Evolutionary conservation across 2,113 vertebrate genomes (phyloP).

Genomic region (Salvelinus namaycush): DNA sequence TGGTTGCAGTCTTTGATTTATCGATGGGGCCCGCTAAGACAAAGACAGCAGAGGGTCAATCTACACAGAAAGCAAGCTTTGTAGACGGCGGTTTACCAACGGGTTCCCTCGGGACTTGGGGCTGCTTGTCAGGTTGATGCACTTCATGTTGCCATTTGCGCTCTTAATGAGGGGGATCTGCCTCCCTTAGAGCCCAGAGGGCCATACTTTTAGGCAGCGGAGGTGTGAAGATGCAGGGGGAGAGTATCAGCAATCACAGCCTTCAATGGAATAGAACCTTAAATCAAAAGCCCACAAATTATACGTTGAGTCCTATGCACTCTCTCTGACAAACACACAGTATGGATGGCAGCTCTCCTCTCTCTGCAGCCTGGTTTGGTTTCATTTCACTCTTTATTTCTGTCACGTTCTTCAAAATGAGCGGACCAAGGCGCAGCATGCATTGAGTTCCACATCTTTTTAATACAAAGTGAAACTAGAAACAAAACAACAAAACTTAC

Average conservation of each 20-base stretch:
- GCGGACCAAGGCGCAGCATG: too few species aligned
- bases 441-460: too few species aligned
- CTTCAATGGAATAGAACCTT: conserved; percentile 30
- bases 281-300: conserved; percentile 1
- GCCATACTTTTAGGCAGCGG: conserved; percentile 27
- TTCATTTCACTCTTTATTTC: conserved; percentile 36
- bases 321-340: neutral
- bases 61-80: conserved; percentile 57
- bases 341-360: neutral
- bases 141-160: neutral
- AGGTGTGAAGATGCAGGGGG: conserved; percentile 2
- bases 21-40: conserved; percentile 55
- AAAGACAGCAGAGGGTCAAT: conserved; percentile 56
- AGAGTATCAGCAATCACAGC: conserved; percentile 1
- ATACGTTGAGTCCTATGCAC: neutral
- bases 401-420: too few species aligned
- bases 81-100: conserved; percentile 54
- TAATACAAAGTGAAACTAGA: too few species aligned
- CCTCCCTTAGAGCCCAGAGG: conserved; percentile 28
- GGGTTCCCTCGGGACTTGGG: conserved; percentile 47
- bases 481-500: too few species aligned
- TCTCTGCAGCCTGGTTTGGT: conserved; percentile 34
- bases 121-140: conserved; percentile 22
- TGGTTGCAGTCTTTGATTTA: conserved; percentile 68
- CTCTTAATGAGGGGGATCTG: neutral